Percentiles rank a stretch among this genome's conserved stretches.
Conservation (phyloP, 2,797 vertebrate species). For the Bryconaethiops microstoma region DNA sequence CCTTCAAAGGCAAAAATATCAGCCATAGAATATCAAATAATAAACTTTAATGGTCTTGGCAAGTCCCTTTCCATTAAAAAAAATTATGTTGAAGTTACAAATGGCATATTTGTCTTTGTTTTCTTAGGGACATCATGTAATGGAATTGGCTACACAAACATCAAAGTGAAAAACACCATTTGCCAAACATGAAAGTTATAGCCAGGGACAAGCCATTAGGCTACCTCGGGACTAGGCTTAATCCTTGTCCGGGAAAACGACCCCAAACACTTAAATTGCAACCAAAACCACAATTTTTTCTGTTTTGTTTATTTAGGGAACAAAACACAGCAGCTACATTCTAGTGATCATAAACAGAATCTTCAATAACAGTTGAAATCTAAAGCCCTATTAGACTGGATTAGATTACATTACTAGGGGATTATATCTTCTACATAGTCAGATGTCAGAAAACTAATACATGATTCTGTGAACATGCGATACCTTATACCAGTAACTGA, state of each 20-base stretch:
- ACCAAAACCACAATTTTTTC: not conserved
- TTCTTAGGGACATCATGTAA: slow-evolving; percentile 21
- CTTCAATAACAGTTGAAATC: not conserved
- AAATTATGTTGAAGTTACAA: slow-evolving; percentile 36
- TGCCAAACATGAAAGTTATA: not conserved
- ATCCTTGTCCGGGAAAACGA: too few relatives aligned
- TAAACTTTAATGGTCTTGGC: slow-evolving; percentile 50
- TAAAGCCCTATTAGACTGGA: too few relatives aligned
- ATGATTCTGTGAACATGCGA: too few relatives aligned
- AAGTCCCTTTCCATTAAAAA: slow-evolving; percentile 40
- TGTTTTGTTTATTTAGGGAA: too few relatives aligned
- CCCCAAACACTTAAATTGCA: too few relatives aligned
- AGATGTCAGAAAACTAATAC: too few relatives aligned
- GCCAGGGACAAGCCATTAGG: slow-evolving; percentile 2
- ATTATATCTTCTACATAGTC: too few relatives aligned
- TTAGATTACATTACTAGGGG: too few relatives aligned
- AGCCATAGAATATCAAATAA: slow-evolving; percentile 54
- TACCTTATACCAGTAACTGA: too few relatives aligned
- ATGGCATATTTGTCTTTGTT: slow-evolving; percentile 34
- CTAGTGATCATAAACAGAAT: not conserved
- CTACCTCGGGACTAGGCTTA: too few relatives aligned
- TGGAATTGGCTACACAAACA: slow-evolving; percentile 18
- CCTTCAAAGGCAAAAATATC: slow-evolving; percentile 49
- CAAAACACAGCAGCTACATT: not conserved
- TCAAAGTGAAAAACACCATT: slow-evolving; percentile 20